Evolutionary conservation across 1,140 invertebrate genomes (phyloP), one percentile per base, ranked within the genome.

Genomic region (Microplitis mediator): DNA sequence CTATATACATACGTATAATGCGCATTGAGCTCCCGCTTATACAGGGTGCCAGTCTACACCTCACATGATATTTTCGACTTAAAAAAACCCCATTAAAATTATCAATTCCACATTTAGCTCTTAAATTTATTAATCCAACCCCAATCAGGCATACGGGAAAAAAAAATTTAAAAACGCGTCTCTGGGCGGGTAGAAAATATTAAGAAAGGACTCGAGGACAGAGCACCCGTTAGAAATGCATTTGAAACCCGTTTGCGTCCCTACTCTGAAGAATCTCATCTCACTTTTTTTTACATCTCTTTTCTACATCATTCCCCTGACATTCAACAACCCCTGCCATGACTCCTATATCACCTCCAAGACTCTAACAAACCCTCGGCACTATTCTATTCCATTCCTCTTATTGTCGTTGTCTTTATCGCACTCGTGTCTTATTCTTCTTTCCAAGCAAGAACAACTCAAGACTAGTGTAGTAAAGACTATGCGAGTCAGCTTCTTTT

Each of bases 231-330:
- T 45, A 45, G 39, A 45, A 45, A 45, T 6, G 6, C 11, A 45
- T 45, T 45, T 45, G 39, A 11, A 45, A 45, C 39, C 11, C 39
- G 39, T 45, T 11, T 11, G 39, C 56, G 31, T 60, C 56, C 31
- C 52, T 54, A 5, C 16, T 50, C 52, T 13, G 11, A 60, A 32
- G 11, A 60, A 32, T 23, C 31, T 31, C 9, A 32, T 45, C 39
- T 45, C 39, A 45, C 39, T 6, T 45, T 45, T 39, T 39, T 45
- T 45, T 45, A 45, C 39, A 11, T 45, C n/a, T 23, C 51, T 72
- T 63, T 66, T 51, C 32, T 34, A 69, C 71, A 72, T 75, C 76
- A 74, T 76, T 76, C 74, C 77, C 31, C 75, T 69, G 74, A 70
- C 75, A 75, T 72, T 61, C 71, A 72, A 75, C 72, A 76, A 74